Evolutionary conservation across 2,888 invertebrate genomes (phyloP).

Genomic region (Plagiodera versicolora): DNA sequence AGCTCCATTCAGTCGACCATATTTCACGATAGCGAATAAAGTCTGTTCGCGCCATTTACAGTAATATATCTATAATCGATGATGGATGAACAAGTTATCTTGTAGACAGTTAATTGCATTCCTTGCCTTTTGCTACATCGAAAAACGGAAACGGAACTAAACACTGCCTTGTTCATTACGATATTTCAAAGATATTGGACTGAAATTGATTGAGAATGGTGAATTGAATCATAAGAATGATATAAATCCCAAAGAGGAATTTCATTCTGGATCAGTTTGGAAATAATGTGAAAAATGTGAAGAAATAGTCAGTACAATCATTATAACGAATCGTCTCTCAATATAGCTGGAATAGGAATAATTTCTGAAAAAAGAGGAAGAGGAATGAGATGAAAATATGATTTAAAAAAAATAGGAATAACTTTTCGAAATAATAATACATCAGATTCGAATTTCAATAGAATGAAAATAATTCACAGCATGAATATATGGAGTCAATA

Average conservation of each 20-base stretch:
- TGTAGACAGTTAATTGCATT: constrained; percentile 49
- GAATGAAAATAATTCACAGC: too few species aligned
- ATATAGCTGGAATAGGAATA: too few species aligned
- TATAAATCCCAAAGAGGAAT: constrained; percentile 8
- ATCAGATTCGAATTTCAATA: too few species aligned
- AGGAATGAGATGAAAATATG: too few species aligned
- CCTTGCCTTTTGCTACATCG: constrained; percentile 35
- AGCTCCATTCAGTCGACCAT: constrained; percentile 48
- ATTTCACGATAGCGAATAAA: constrained; percentile 50
- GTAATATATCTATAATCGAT: constrained; percentile 54
- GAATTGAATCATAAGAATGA: constrained; percentile 24
- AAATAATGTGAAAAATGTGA: too few species aligned
- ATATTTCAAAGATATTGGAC: constrained; percentile 36
- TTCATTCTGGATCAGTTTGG: too few species aligned
- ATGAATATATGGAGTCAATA: too few species aligned
- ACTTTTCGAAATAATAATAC: too few species aligned
- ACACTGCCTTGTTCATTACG: constrained; percentile 35
- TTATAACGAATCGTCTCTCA: too few species aligned
- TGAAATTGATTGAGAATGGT: constrained; percentile 21
- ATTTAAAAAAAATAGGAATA: too few species aligned
- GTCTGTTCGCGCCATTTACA: constrained; percentile 53
- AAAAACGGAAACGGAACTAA: constrained; percentile 23
- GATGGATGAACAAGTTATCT: constrained; percentile 51
- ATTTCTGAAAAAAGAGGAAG: too few species aligned
- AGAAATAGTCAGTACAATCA: too few species aligned